Percentiles rank a stretch among this genome's conserved stretches.
These are phyloP conservation scores for Xylophagus ater DNA, from an alignment of 2,888 invertebrate genomes.

Conservation along the genomic window DNA sequence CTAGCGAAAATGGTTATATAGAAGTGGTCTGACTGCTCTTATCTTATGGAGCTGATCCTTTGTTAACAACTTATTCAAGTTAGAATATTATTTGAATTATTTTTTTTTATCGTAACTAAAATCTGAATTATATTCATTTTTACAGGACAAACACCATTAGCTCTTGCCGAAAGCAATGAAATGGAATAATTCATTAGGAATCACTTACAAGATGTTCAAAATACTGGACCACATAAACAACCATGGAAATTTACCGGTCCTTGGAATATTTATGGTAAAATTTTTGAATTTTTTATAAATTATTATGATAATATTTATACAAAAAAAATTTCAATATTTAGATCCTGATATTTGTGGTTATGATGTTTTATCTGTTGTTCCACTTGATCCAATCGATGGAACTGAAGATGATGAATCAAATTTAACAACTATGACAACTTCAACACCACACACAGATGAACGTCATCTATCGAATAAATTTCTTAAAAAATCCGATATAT, in stretches of 20 bases:
- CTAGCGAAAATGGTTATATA: slow-evolving; percentile 80
- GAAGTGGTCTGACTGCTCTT: slow-evolving; percentile 79
- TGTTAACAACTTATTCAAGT: slow-evolving; percentile 79
- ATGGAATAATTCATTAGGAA: slow-evolving; percentile 33
- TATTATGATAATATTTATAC: too few relatives aligned
- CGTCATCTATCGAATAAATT: background rate
- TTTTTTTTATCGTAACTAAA: background rate
- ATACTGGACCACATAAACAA: slow-evolving; percentile 27
- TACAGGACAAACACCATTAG: slow-evolving; percentile 39
- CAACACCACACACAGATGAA: slow-evolving; percentile 46
- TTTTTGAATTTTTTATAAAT: slow-evolving; percentile 1
- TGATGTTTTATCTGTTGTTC: slow-evolving; percentile 32
- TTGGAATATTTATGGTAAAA: slow-evolving; percentile 36
- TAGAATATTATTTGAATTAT: slow-evolving; percentile 27
- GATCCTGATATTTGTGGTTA: slow-evolving; percentile 39
- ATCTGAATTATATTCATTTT: slow-evolving; percentile 7
- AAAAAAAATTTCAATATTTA: too few relatives aligned
- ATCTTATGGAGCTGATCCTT: slow-evolving; percentile 86
- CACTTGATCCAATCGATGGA: slow-evolving; percentile 41
- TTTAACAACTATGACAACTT: slow-evolving; percentile 55
- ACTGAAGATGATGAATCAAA: slow-evolving; percentile 56
- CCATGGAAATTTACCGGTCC: slow-evolving; percentile 40
- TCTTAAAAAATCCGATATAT: background rate
- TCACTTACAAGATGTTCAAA: slow-evolving; percentile 36
- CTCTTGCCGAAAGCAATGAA: slow-evolving; percentile 35